A percentile compares a stretch with the other conserved stretches of the same genome.
These are phyloP conservation scores for Chaenodraco wilsoni DNA, from an alignment of 2,797 vertebrate genomes.

Conservation along the genomic window DNA sequence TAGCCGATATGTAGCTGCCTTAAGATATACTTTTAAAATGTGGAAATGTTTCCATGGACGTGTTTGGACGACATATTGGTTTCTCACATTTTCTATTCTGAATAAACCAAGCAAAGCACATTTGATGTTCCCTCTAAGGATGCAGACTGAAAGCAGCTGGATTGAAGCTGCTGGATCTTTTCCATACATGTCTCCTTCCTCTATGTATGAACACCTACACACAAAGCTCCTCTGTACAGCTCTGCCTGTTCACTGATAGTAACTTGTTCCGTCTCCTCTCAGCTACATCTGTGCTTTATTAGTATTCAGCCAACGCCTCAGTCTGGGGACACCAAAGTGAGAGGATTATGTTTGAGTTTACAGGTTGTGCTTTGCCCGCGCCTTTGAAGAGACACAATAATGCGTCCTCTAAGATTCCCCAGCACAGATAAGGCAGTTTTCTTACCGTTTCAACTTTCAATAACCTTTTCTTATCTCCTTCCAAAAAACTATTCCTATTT, in stretches of 20 bases:
- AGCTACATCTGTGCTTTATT: constrained; percentile 16
- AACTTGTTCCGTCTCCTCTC: constrained; percentile 16
- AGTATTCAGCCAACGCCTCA: constrained; percentile 38
- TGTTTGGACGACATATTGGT: not conserved
- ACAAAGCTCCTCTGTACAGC: constrained; percentile 2
- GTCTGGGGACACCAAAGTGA: constrained; percentile 25
- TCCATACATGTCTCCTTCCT: not conserved
- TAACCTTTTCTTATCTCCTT: constrained; percentile 41
- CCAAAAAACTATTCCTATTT: constrained; percentile 9
- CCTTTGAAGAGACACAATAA: constrained; percentile 39
- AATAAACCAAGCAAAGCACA: not conserved
- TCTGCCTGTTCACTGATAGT: constrained; percentile 3
- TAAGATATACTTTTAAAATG: not conserved
- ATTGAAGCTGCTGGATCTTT: not conserved
- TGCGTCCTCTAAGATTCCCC: constrained; percentile 25
- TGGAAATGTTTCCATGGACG: not conserved
- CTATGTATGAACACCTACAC: constrained; percentile 9
- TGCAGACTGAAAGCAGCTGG: not conserved
- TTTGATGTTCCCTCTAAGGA: not conserved
- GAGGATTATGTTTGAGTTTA: constrained; percentile 50
- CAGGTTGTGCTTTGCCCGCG: constrained; percentile 40
- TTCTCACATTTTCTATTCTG: not conserved
- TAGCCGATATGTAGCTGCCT: not conserved
- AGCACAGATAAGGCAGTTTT: constrained; percentile 25
- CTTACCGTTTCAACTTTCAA: constrained; percentile 32